phyloP scores from a whole-genome alignment of 92 coral and sea anemone species.

The Porites divaricata region DNA sequence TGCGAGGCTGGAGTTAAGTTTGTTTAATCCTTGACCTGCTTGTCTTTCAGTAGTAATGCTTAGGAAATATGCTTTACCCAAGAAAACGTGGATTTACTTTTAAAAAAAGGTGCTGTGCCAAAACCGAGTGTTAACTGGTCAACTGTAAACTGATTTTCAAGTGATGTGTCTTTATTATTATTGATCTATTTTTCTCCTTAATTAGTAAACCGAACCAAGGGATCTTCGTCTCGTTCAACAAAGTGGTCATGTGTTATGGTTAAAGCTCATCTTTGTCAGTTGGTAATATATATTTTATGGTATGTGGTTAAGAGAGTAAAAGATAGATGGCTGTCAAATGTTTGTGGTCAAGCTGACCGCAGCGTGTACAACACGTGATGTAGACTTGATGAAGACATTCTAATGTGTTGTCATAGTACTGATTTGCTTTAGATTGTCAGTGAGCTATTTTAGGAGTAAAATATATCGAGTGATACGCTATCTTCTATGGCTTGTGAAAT shows the following conservation, averaged over 20 bases:
- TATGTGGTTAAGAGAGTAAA: neutral
- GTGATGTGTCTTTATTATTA: neutral
- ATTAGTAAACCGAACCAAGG: constrained; percentile 83
- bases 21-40: too few relatives aligned
- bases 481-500: too few relatives aligned
- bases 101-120: too few relatives aligned
- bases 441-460: too few relatives aligned
- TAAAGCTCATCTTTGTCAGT: neutral
- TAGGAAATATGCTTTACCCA: too few relatives aligned
- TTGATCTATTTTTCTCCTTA: constrained; percentile 5
- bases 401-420: too few relatives aligned
- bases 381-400: neutral
- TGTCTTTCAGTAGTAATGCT: too few relatives aligned
- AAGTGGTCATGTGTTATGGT: constrained; percentile 88
- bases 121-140: too few relatives aligned
- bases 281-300: neutral
- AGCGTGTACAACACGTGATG: neutral
- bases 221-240: constrained; percentile 76
- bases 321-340: neutral
- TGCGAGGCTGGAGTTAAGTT: too few relatives aligned
- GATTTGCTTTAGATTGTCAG: too few relatives aligned
- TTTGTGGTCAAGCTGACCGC: neutral
- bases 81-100: too few relatives aligned
- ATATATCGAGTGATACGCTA: too few relatives aligned
- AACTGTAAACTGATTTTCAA: neutral